Evolutionary conservation across 1,140 invertebrate genomes (phyloP), one percentile per base, ranked within the genome.

Genomic region (Asobara japonica): DNA sequence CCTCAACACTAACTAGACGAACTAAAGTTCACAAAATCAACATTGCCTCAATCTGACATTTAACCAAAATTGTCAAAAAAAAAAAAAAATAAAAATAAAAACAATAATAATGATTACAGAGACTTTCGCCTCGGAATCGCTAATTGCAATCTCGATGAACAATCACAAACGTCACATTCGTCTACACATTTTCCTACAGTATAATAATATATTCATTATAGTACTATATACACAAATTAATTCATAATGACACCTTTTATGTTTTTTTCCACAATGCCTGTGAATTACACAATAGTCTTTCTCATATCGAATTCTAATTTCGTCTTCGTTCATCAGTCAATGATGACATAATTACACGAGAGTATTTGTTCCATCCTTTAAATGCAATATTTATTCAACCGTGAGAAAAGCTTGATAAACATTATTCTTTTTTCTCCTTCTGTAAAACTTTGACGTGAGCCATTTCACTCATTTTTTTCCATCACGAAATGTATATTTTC

Each of bases 221-320:
- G n/a, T 56, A 56, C 22, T 56, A 51, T 51, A 22, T 51, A 56
- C 51, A 56, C 10, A 56, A 56, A 56, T 25, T 56, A 45, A 56
- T 56, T 22, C 51, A 13, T 56, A 56, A 56, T 25, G 51, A 56
- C 22, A 56, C 51, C 13, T 2, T 25, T 20, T 8, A 56, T 7
- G 5, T 56, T 56, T 56, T 56, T 25, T 56, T 56, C 31, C 5
- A 6, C 31, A 36, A 36, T 36, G 5, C 5, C 31, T 11, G 31
- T 11, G 31, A 11, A 36, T 36, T 36, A 36, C 31, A 36, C 5
- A 11, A 11, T 36, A 36, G 11, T 36, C 11, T 36, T 36, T 36
- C 11, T 36, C 11, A 6, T 36, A 36, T 6, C 31, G 11, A 11
- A 36, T 56, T 25, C 22, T 56, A 56, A 27, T 25, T 25, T 25